Conservation (phyloP, 2,888 invertebrate species). For the Smittia sp. region DNA sequence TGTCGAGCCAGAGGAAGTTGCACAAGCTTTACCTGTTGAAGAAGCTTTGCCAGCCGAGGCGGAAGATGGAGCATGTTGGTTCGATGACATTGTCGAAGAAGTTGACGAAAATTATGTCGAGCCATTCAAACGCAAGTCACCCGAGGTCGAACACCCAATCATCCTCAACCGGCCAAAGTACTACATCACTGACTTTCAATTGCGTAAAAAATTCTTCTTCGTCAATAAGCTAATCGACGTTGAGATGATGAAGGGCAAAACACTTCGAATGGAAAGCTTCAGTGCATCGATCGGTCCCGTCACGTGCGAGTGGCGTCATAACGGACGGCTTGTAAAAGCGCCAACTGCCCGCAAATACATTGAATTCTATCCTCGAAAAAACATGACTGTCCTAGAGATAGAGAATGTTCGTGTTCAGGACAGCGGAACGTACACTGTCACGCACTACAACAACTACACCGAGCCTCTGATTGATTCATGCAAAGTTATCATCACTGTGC, state of each 20-base stretch:
- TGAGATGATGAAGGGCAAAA: constrained; percentile 26
- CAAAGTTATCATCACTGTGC: constrained; percentile 26
- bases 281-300: constrained; percentile 7
- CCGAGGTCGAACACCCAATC: not conserved
- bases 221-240: constrained; percentile 34
- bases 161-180: constrained; percentile 8
- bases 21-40: not conserved
- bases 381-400: constrained; percentile 16
- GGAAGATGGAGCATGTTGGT: not conserved
- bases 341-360: not conserved
- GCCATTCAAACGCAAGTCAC: not conserved
- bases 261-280: constrained; percentile 16
- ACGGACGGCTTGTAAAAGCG: constrained; percentile 13
- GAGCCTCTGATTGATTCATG: constrained; percentile 29
- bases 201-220: constrained; percentile 28
- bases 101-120: not conserved
- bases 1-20: not conserved
- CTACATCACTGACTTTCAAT: constrained; percentile 29
- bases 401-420: constrained; percentile 24
- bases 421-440: constrained; percentile 31
- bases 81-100: not conserved
- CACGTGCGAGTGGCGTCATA: constrained; percentile 28
- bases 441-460: not conserved
- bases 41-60: not conserved
- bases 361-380: constrained; percentile 25